phyloP scores from a whole-genome alignment of 2,888 invertebrate genomes.

The Drosophila mulleri region DNA sequence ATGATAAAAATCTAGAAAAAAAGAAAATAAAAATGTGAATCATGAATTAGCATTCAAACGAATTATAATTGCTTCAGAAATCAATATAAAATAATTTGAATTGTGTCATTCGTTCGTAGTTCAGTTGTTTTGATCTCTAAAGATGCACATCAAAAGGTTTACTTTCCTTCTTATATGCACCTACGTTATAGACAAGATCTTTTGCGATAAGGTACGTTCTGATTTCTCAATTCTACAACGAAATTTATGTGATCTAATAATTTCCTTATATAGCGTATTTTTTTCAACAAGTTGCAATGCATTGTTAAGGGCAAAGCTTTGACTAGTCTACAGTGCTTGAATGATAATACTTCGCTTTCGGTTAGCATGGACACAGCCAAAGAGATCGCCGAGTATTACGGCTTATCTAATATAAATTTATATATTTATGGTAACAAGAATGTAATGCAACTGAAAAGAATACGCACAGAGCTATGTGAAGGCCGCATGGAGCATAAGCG shows the following conservation, averaged over 20 bases:
- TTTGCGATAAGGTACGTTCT: neutral
- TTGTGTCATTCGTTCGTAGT: neutral
- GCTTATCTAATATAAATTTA: constrained; percentile 19
- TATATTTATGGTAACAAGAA: neutral
- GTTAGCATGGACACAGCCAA: constrained; percentile 4
- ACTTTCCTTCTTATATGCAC: neutral
- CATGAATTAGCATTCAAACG: too few species aligned
- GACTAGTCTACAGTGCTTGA: constrained; percentile 17
- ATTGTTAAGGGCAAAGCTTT: constrained; percentile 2
- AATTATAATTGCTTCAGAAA: neutral
- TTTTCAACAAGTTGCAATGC: constrained; percentile 36
- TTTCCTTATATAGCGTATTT: neutral
- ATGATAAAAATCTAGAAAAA: too few species aligned
- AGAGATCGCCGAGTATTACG: neutral
- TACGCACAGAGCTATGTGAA: constrained; percentile 43
- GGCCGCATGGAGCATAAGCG: neutral
- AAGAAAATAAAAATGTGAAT: too few species aligned
- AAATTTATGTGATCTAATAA: neutral
- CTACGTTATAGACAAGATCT: neutral
- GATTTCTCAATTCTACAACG: neutral
- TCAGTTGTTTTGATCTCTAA: neutral
- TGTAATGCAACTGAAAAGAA: constrained; percentile 16
- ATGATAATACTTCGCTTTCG: constrained; percentile 1
- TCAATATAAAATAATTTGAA: neutral
- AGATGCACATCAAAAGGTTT: neutral